phyloP scores from a whole-genome alignment of 2,888 invertebrate genomes.

The Spicauda simplicius region DNA sequence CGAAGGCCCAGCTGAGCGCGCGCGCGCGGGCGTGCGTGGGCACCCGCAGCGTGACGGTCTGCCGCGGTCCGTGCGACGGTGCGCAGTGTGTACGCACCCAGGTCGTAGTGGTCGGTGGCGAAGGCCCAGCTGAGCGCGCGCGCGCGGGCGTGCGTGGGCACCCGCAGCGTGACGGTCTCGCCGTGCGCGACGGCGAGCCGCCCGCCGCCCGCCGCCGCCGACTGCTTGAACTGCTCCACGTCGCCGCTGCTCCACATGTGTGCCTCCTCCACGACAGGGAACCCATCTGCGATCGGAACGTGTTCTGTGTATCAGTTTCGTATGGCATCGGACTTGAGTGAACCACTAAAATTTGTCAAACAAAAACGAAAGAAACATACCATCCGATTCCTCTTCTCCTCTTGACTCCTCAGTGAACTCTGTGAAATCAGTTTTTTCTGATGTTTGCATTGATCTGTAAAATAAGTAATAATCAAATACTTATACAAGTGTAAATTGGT shows the following conservation, averaged over 20 bases:
- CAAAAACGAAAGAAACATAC: constrained; percentile 43
- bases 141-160: constrained; percentile 98
- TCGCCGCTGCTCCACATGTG: constrained; percentile 98
- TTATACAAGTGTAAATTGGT: too few relatives aligned
- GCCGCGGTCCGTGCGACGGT: constrained; percentile 98
- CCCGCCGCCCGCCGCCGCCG: constrained; percentile 92
- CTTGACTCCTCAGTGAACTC: constrained; percentile 63
- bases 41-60: constrained; percentile 98
- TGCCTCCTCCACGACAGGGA: constrained; percentile 87
- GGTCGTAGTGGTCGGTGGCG: too few relatives aligned
- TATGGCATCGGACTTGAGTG: too few relatives aligned
- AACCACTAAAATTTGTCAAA: too few relatives aligned
- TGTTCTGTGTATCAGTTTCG: too few relatives aligned
- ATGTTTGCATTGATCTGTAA: constrained; percentile 67
- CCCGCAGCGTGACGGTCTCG: constrained; percentile 97
- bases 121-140: constrained; percentile 98
- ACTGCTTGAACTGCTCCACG: constrained; percentile 95
- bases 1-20: too few relatives aligned
- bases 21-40: too few relatives aligned
- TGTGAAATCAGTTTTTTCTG: constrained; percentile 56
- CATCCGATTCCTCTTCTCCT: constrained; percentile 73
- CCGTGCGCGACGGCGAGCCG: constrained; percentile 97
- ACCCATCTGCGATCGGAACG: constrained; percentile 56
- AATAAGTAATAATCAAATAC: background rate
- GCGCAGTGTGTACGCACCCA: too few relatives aligned